Evolutionary conservation across 2,797 vertebrate genomes (phyloP).

Genomic region (Taenioides sp.): DNA sequence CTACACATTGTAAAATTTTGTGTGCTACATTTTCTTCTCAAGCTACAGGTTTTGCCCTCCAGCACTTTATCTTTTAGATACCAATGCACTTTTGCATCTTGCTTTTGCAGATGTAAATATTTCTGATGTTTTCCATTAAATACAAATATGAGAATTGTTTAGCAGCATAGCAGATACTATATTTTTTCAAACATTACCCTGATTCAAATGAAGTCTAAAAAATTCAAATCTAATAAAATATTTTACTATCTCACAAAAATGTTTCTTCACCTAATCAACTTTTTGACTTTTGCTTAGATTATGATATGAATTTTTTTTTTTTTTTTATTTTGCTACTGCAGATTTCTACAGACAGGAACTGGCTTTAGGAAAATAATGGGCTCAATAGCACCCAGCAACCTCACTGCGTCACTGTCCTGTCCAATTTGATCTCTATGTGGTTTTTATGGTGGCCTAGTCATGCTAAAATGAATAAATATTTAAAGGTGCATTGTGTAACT

Average conservation of each 20-base stretch:
- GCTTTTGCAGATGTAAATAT: constrained; percentile 13
- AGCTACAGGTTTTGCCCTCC: constrained; percentile 19
- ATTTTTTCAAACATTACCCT: neutral
- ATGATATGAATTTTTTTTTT: too few relatives aligned
- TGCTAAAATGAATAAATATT: neutral
- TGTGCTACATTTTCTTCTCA: constrained; percentile 23
- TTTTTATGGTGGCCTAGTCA: too few relatives aligned
- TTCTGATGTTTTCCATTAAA: constrained; percentile 17
- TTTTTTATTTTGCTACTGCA: too few relatives aligned
- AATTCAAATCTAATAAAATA: neutral
- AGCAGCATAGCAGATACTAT: constrained; percentile 13
- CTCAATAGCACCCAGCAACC: too few relatives aligned
- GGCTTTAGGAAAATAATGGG: too few relatives aligned
- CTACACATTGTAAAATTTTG: constrained; percentile 21
- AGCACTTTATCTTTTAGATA: constrained; percentile 32
- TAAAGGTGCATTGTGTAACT: neutral
- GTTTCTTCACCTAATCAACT: too few relatives aligned
- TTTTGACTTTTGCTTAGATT: too few relatives aligned
- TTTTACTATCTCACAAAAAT: too few relatives aligned
- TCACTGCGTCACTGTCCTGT: too few relatives aligned
- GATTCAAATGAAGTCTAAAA: neutral
- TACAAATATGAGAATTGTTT: constrained; percentile 20
- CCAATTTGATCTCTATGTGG: too few relatives aligned
- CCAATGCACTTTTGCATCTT: neutral
- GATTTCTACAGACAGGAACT: too few relatives aligned